phyloP scores from a whole-genome alignment of 2,113 vertebrate species.

The Cynopterus brachyotis region DNA sequence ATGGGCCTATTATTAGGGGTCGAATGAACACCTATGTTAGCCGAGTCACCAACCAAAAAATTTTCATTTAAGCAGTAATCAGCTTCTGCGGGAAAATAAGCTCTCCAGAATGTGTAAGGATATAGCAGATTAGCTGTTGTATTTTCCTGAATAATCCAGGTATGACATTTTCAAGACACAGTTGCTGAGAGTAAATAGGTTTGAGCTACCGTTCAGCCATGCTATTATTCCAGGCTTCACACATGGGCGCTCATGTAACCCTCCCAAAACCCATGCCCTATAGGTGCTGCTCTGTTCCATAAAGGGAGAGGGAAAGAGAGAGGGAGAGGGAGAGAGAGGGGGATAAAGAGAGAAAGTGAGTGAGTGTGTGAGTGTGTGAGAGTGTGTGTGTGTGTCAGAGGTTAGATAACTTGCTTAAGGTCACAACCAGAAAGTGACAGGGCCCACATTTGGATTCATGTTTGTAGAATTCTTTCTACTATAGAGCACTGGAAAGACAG shows the following conservation, averaged over 20 bases:
- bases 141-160: conserved; percentile 1
- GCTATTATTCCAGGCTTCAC: not conserved
- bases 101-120: not conserved
- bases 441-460: not conserved
- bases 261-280: not conserved
- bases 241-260: not conserved
- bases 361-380: too few relatives aligned
- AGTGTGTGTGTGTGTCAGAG: not conserved
- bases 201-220: not conserved
- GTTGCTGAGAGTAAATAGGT: not conserved
- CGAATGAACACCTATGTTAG: not conserved
- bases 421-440: not conserved
- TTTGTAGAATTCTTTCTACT: not conserved
- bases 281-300: not conserved
- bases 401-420: not conserved
- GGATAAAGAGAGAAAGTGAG: too few relatives aligned
- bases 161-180: not conserved
- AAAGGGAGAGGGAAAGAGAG: not conserved
- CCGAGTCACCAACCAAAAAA: not conserved
- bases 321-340: not conserved
- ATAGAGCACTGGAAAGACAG: not conserved
- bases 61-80: not conserved
- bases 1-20: not conserved
- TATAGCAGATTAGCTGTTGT: not conserved
- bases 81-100: conserved; percentile 19